Evolutionary conservation across 2,113 vertebrate species (phyloP).

Genomic region (Sialia sialis): DNA sequence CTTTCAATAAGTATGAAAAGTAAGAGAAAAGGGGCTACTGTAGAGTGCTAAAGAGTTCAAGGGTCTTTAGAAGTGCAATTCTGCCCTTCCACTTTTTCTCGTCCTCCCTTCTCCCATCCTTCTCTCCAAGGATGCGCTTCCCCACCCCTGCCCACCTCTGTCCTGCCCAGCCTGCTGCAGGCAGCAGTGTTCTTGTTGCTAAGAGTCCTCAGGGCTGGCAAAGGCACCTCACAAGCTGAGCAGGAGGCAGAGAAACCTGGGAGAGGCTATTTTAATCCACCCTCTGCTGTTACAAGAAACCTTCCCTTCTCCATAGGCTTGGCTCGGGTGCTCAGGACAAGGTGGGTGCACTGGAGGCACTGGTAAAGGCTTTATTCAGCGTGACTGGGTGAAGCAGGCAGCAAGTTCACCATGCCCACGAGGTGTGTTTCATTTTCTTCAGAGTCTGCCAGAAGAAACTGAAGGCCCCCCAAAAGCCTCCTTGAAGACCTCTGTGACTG

Average conservation of each 20-base stretch:
- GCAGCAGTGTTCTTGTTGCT: too few species aligned
- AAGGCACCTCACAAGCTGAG: neutral
- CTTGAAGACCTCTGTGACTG: neutral
- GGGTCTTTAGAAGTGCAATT: neutral
- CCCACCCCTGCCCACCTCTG: neutral
- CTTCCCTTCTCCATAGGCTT: neutral
- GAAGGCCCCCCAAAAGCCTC: neutral
- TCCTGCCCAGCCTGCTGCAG: neutral
- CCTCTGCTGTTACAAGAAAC: neutral
- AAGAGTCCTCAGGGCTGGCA: neutral
- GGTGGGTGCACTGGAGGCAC: neutral
- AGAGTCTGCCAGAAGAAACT: neutral
- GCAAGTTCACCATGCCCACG: neutral
- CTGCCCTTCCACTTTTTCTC: neutral
- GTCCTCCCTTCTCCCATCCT: neutral
- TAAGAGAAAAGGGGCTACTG: neutral
- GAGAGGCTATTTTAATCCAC: neutral
- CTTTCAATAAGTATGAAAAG: neutral
- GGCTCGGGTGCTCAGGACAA: neutral
- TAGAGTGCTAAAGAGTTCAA: neutral
- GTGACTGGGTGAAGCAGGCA: neutral
- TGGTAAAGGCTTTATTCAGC: neutral
- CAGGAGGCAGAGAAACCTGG: neutral
- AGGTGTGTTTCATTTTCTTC: neutral
- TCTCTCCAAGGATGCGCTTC: neutral